phyloP scores from a whole-genome alignment of 2,113 vertebrate species.

The Jacana jacana region DNA sequence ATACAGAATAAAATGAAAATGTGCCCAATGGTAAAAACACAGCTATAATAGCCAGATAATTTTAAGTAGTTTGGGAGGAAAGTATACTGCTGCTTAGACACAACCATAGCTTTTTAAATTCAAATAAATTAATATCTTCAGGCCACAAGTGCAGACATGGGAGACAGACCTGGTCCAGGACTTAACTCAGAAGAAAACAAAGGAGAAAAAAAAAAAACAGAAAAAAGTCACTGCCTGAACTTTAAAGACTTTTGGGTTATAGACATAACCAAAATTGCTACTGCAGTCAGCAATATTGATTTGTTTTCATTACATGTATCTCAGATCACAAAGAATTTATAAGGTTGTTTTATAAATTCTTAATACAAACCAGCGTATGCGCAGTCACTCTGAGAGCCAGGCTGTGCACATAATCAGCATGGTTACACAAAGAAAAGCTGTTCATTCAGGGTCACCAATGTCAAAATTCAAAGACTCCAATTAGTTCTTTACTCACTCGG shows the following conservation, averaged over 20 bases:
- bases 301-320: not conserved
- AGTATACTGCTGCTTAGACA: not conserved
- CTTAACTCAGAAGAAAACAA: not conserved
- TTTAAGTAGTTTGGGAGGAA: not conserved
- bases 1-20: not conserved
- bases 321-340: not conserved
- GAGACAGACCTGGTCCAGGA: not conserved
- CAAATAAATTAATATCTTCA: not conserved
- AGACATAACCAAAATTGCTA: not conserved
- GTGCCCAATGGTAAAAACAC: not conserved
- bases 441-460: not conserved
- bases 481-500: conserved; percentile 25
- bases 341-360: not conserved
- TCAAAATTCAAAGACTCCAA: conserved; percentile 24
- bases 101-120: not conserved
- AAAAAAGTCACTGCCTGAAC: not conserved
- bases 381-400: not conserved
- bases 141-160: not conserved
- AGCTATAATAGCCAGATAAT: not conserved
- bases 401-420: conserved; percentile 20
- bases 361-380: not conserved
- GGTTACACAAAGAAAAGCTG: not conserved
- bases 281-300: not conserved
- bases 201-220: rapidly evolving
- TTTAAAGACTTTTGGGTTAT: not conserved